Conservation (phyloP, 2,888 invertebrate species). For the Petrophora chlorosata region DNA sequence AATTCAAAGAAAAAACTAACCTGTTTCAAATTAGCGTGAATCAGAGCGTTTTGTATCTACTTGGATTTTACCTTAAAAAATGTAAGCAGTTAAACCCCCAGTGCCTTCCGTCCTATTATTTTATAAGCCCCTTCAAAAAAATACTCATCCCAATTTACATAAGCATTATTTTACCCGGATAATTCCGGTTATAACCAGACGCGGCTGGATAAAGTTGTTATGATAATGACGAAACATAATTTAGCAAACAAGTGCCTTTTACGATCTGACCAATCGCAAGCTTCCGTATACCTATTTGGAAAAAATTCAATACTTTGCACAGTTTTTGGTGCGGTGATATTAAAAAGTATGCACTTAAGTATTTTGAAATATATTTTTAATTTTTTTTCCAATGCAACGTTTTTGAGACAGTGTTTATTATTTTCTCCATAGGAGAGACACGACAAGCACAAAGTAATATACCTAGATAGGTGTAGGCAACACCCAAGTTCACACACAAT, state of each 20-base stretch:
- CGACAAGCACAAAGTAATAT: background rate
- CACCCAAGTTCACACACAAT: background rate
- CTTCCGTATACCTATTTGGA: constrained; percentile 31
- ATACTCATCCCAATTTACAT: constrained; percentile 21
- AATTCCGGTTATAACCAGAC: constrained; percentile 19
- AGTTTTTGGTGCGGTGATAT: constrained; percentile 18
- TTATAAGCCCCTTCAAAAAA: constrained; percentile 8
- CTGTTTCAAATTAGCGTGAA: too few species aligned
- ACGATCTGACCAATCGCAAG: constrained; percentile 61
- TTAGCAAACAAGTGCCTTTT: constrained; percentile 20
- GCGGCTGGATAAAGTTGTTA: constrained; percentile 25
- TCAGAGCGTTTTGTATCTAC: background rate
- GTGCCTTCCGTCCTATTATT: constrained; percentile 7
- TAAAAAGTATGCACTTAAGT: constrained; percentile 13
- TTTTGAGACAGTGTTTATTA: constrained; percentile 13
- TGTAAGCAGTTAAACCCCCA: constrained; percentile 2
- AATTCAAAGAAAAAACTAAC: too few species aligned
- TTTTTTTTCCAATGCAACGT: too few species aligned
- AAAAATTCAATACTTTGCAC: constrained; percentile 12
- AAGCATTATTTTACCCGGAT: constrained; percentile 26
- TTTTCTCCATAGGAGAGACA: background rate
- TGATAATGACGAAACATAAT: constrained; percentile 35
- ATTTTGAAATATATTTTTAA: background rate
- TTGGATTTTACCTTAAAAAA: background rate
- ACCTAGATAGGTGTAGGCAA: too few species aligned